Base-by-base conservation (phyloP, 1,140 invertebrate genomes). In the Drosophila truncata region DNA sequence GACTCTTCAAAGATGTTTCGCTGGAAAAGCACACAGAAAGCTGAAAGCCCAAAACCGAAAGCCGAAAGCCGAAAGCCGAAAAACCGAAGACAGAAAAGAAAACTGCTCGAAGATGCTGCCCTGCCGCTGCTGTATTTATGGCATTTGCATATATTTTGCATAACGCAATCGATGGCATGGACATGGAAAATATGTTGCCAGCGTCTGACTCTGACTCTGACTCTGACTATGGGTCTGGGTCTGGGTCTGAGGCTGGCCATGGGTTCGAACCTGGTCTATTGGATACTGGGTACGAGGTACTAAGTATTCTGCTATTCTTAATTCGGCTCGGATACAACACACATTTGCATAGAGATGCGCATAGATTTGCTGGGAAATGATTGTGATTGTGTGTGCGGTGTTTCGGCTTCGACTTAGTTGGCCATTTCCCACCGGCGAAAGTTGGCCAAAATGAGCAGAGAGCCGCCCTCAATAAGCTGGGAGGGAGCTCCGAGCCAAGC, bases 141-240 rank as follows among this genome's bases (percentile, higher is more conserved):
- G 90, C 82, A 91, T 91, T 91, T 91, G 90, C 90, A 91, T 90
- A 91, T 91, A 91, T 91, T 91, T 91, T 91, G 90, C 90, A 91
- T 91, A 91, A 91, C 90, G 90, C 90, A 91, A 91, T 91, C 90
- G 90, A 91, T 91, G 82, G 76, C 86, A 91, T 91, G 90, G 90
- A 91, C 90, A 91, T 91, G 90, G 84, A 91, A 91, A 91, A 91
- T 91, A 91, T 91, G 90, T 91, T 91, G 39, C 54, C 42, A 70
- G 31, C 49, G 67, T 58, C n/a, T 54, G 50, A 18, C 27, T 31
- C 27, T 46, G 44, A 23, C 44, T 23, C 27, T 31, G 27, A 13
- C 27, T 29, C 18, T 67, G 27, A 13, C 27, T 29, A 14, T 67
- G 18, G 23, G 18, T 27, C 31, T 41, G 18, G 50, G 44, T 41